Percentiles rank a stretch among this genome's conserved stretches.
Conservation (phyloP, 2,888 invertebrate genomes). For the Labia minor region DNA sequence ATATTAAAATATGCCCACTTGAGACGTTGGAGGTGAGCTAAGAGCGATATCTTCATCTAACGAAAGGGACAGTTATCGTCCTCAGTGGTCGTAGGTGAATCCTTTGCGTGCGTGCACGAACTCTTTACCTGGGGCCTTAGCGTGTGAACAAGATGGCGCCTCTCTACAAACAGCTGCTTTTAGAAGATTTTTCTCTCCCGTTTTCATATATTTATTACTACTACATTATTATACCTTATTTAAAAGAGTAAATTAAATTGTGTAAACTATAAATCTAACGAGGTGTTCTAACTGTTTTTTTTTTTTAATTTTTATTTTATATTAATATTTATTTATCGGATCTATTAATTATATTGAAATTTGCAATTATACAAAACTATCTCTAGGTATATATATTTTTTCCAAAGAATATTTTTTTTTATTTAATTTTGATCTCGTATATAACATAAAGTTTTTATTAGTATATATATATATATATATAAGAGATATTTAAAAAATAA, state of each 20-base stretch:
- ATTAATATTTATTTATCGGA: neutral
- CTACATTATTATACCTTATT: neutral
- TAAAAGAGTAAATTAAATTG: conserved; percentile 13
- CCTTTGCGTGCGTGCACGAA: neutral
- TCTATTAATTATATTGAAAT: too few species aligned
- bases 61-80: neutral
- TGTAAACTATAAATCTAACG: neutral
- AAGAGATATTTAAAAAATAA: too few species aligned
- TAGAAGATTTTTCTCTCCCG: neutral
- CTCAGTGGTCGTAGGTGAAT: neutral
- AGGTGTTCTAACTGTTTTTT: neutral
- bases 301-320: neutral
- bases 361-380: too few species aligned
- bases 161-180: too few species aligned
- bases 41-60: conserved; percentile 7
- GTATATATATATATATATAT: too few species aligned
- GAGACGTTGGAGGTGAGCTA: neutral
- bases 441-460: too few species aligned
- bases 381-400: too few species aligned
- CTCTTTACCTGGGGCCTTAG: neutral
- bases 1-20: neutral
- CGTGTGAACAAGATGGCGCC: conserved; percentile 7
- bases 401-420: too few species aligned
- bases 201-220: conserved; percentile 14
- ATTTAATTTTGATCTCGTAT: too few species aligned